phyloP scores from a whole-genome alignment of 1,140 invertebrate species.

The Drosophila prosaltans region DNA sequence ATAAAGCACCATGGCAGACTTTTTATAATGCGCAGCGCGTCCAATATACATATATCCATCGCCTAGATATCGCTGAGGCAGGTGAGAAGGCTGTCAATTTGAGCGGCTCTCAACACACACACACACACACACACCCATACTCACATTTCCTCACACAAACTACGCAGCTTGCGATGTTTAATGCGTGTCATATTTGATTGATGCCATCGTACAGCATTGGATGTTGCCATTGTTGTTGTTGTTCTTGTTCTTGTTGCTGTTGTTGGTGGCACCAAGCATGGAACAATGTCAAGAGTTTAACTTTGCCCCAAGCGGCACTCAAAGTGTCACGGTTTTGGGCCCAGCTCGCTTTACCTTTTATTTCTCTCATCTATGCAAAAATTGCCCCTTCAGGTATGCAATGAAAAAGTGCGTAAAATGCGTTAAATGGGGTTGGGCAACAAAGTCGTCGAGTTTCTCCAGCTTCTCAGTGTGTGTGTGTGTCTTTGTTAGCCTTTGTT shows the following conservation, averaged over 20 bases:
- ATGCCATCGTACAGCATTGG: constrained; percentile 47
- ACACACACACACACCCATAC: constrained; percentile 14
- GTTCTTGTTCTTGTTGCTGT: not conserved
- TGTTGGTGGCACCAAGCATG: constrained; percentile 17
- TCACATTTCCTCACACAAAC: no score
- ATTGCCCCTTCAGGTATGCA: constrained; percentile 77
- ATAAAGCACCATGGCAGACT: constrained; percentile 37
- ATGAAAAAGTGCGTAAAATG: constrained; percentile 65
- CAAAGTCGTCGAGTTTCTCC: constrained; percentile 11
- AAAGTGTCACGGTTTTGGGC: constrained; percentile 46
- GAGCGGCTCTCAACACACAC: not conserved
- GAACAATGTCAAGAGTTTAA: constrained; percentile 79
- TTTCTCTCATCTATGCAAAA: constrained; percentile 29
- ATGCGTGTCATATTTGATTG: constrained; percentile 82
- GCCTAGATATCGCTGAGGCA: constrained; percentile 1
- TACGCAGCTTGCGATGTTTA: constrained; percentile 64
- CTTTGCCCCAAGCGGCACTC: constrained; percentile 66
- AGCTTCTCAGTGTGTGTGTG: constrained; percentile 12
- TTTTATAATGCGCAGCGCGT: constrained; percentile 60
- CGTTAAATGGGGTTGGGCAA: constrained; percentile 13
- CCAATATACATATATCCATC: constrained; percentile 21
- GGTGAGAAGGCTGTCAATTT: constrained; percentile 53
- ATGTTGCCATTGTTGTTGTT: not conserved
- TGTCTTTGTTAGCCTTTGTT: not conserved
- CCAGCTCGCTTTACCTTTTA: constrained; percentile 16